Conservation (phyloP, 2,797 vertebrate species). For the Coilia nasus region DNA sequence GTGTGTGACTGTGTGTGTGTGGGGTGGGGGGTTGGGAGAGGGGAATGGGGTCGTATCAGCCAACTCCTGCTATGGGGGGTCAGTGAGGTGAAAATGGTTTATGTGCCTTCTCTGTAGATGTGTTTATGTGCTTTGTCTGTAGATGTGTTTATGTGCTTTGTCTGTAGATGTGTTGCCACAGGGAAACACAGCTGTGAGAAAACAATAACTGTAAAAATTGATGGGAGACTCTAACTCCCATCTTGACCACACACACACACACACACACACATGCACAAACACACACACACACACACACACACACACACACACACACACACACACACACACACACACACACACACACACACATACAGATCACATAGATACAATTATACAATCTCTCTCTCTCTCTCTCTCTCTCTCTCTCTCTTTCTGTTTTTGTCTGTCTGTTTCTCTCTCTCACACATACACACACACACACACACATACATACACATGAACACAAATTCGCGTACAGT, state of each 20-base stretch:
- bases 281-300: neutral
- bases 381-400: neutral
- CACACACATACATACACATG: neutral
- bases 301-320: neutral
- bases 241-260: neutral
- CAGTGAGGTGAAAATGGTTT: neutral
- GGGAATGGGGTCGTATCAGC: neutral
- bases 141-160: constrained; percentile 2
- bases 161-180: constrained; percentile 2
- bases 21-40: neutral
- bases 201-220: constrained; percentile 13
- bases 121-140: neutral
- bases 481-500: neutral
- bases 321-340: constrained; percentile 2
- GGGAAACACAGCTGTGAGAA: constrained; percentile 19
- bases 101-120: neutral
- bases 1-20: neutral
- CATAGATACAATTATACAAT: neutral
- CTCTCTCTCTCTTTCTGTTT: neutral
- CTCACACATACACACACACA: neutral
- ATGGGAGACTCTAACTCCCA: neutral
- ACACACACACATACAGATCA: constrained; percentile 7
- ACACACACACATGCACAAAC: neutral
- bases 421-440: no score
- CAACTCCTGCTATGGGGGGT: neutral